phyloP scores from a whole-genome alignment of 2,888 invertebrate species.

The Xylocampa areola region DNA sequence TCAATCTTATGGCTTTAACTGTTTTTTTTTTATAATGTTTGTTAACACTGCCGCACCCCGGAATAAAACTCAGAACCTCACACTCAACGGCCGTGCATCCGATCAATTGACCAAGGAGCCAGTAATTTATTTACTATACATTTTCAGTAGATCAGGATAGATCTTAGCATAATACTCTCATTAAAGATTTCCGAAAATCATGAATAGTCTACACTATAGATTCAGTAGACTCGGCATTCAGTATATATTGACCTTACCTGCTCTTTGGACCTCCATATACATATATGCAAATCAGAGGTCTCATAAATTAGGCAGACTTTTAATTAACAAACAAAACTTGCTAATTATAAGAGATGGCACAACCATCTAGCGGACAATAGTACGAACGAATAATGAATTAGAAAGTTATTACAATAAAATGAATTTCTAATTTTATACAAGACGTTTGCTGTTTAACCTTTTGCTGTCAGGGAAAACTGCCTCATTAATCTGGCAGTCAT shows the following conservation, averaged over 20 bases:
- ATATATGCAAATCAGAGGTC: slow-evolving; percentile 3
- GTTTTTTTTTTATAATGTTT: too few relatives aligned
- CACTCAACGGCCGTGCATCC: too few relatives aligned
- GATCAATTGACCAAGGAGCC: too few relatives aligned
- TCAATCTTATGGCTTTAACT: too few relatives aligned
- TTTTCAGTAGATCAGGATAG: too few relatives aligned
- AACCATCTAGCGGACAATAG: slow-evolving; percentile 18
- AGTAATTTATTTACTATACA: too few relatives aligned
- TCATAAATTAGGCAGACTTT: neutral
- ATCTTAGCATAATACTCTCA: too few relatives aligned
- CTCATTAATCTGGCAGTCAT: too few relatives aligned
- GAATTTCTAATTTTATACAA: neutral
- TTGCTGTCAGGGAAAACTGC: neutral
- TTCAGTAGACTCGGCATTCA: neutral
- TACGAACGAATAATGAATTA: neutral
- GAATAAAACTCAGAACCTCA: too few relatives aligned
- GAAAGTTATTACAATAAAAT: neutral
- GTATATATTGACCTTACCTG: neutral
- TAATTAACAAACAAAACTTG: slow-evolving; percentile 4
- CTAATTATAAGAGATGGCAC: slow-evolving; percentile 13
- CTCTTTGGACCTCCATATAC: neutral
- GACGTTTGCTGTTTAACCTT: neutral
- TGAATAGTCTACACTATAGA: neutral
- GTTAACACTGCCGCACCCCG: too few relatives aligned
- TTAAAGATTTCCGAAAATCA: too few relatives aligned